Evolutionary conservation across 2,113 vertebrate genomes (phyloP).

Genomic region (Chloropsis cyanopogon): DNA sequence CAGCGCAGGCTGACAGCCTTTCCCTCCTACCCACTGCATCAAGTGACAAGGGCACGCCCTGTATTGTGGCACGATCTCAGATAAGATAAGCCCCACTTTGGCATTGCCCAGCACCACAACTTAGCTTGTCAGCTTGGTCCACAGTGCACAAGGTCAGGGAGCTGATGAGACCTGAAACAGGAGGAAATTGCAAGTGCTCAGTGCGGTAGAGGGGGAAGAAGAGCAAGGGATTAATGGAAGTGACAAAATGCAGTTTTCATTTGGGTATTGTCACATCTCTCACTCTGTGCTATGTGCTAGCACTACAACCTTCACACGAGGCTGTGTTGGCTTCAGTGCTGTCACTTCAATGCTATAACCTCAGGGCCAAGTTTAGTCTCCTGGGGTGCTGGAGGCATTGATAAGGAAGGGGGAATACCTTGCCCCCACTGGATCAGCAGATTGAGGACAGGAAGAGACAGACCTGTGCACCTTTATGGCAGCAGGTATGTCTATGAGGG

Average conservation of each 20-base stretch:
- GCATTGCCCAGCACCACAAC: background rate
- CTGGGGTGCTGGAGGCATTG: accelerated
- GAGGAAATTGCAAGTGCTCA: background rate
- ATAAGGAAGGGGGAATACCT: background rate
- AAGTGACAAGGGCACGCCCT: conserved; percentile 4
- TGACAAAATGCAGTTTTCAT: background rate
- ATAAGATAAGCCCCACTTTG: background rate
- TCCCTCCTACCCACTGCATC: background rate
- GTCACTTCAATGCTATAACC: accelerated
- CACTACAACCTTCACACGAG: accelerated
- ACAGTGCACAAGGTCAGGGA: background rate
- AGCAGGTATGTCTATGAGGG: background rate
- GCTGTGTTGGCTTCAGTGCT: background rate
- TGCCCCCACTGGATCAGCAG: background rate
- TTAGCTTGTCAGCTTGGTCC: no score
- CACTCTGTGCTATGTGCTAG: background rate
- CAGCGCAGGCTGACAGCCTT: background rate
- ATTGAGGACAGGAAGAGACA: background rate
- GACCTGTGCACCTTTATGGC: background rate
- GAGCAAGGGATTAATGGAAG: background rate
- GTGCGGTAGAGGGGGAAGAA: background rate
- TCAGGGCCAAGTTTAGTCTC: background rate
- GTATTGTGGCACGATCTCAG: background rate
- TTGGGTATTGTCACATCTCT: background rate
- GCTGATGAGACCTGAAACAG: background rate